Evolutionary conservation across 2,888 invertebrate species (phyloP), one percentile per base, ranked within the genome.

Genomic region (Drosophila helvetica): DNA sequence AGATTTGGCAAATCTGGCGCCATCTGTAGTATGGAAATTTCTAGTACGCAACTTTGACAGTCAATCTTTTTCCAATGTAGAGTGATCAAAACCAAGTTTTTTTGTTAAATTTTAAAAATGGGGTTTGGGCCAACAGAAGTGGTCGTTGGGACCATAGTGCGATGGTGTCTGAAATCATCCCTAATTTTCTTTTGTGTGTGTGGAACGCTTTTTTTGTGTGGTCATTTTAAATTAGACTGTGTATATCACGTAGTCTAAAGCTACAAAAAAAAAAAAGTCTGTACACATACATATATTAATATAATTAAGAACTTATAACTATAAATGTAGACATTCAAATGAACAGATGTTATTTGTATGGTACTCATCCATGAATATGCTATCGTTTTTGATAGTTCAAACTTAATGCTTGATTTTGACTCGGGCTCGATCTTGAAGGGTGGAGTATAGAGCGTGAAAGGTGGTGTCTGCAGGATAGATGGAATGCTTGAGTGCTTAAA

Each of bases 191-290:
- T 25, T 25, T 33, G 5, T 33, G 33, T 38, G 38, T 38, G 5
- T 38, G 38, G 38, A 38, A 15, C 6, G 38, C 15, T 5, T 4
- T 33, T 4, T 33, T 15, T 33, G 33, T 12, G 15, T 38, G 15
- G 6, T 2, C 15, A 38, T 38, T 6, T 80, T 70, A 30, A 82
- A 86, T 12, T 76, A 89, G 89, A 25, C 25, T 25, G 7, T 7
- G 25, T 8, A 42, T 53, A 45, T 50, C 3, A 18, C 55, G 64
- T 50, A 42, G 27, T 22, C 65, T 65, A 66, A 15, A 9, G 12
- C 65, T 66, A 65, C 27, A 17, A 27, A 66, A 66, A 65, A 66
- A 66, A 66, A 66, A 62, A 42, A 42, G 12, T 53, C 38, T 22
- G 19, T 19, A 18, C 33, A 51, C 54, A 60, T 43, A 17, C 43